These are phyloP conservation scores for Thamnaconus septentrionalis DNA, from an alignment of 2,113 vertebrate genomes.

Conservation along the genomic window DNA sequence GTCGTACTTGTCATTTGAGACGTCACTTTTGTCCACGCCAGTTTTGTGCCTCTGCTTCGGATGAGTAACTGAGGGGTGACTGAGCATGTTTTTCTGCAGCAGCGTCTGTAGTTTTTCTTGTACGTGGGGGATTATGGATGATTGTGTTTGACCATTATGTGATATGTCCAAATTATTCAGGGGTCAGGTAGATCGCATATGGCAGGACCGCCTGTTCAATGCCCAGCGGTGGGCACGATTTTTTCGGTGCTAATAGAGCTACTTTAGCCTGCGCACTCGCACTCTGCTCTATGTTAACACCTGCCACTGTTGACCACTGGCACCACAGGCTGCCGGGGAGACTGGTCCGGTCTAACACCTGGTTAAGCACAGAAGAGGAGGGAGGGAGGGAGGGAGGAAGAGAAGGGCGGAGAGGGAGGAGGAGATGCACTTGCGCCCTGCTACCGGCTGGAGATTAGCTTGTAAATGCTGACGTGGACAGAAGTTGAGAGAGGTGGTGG, in stretches of 20 bases:
- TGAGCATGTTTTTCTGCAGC: no score
- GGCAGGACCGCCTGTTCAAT: background rate
- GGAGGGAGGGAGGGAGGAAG: no score
- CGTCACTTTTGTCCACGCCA: no score
- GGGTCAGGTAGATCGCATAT: no score
- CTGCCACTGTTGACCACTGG: conserved; percentile 23
- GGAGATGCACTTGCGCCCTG: conserved; percentile 30
- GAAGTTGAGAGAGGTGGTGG: conserved; percentile 30
- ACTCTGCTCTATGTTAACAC: conserved; percentile 8
- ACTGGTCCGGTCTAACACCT: conserved; percentile 43
- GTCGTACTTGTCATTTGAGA: no score
- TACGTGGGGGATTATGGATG: no score
- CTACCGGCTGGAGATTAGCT: conserved; percentile 65
- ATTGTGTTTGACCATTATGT: no score
- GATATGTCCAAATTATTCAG: no score
- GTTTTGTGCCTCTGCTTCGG: no score
- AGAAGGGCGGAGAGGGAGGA: background rate
- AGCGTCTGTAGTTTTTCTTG: no score
- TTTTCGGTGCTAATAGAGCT: background rate
- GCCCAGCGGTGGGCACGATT: conserved; percentile 4
- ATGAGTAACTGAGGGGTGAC: no score
- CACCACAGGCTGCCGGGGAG: conserved; percentile 3
- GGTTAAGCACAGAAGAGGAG: conserved; percentile 13
- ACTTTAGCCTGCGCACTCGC: no score
- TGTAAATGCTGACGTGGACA: conserved; percentile 70